Base-by-base conservation (phyloP, 64 coral and sea anemone genomes). In the Stylophora pistillata region DNA sequence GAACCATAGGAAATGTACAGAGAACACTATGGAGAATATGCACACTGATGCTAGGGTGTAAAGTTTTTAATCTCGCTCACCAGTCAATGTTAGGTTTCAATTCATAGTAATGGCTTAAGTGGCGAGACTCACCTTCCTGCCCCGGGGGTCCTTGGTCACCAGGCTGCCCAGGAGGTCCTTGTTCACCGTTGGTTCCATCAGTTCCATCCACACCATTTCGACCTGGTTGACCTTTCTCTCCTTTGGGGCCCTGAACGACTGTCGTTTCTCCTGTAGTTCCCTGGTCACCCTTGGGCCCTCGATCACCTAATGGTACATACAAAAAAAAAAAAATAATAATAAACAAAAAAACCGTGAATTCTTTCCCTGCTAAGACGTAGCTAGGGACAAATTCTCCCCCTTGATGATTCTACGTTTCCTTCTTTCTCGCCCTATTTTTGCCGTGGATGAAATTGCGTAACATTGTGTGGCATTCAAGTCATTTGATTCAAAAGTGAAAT, bases 191-290 rank as follows among this genome's bases (percentile, higher is more conserved):
- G 57, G 14, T 15, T 26, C 92, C 92, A 52, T 55, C 26, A 55
- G 15, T 13, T 1, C 92, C 92, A 77, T 82, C 77, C 34, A 58
- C 7, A 66, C 91, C 91, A 81, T 79, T 74, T 16, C 17, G 16
- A 77, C 90, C 90, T 57, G 82, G 72, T 78, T 77, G 28, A 58
- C 92, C 92, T n/a, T 34, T 59, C 6, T 9, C 1, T 21, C 96
- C 90, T 54, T 74, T 72, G 14, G 89, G 78, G 47, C 89, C 89
- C 23, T 18, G 12, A 16, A 86, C 90, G 32, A 58, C 21, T 70
- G 73, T 77, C 29, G 63, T 34, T 54, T 86, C 59, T 17, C 90
- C 90, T 54, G 17, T 41, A 5, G 9, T 54, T 74, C 90, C 90
- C 23, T 92, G 86, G 15, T 33, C 59, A 10, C 90, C 90, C 47